phyloP scores from a whole-genome alignment of 2,888 invertebrate species.

The Pasiphila rectangulata region DNA sequence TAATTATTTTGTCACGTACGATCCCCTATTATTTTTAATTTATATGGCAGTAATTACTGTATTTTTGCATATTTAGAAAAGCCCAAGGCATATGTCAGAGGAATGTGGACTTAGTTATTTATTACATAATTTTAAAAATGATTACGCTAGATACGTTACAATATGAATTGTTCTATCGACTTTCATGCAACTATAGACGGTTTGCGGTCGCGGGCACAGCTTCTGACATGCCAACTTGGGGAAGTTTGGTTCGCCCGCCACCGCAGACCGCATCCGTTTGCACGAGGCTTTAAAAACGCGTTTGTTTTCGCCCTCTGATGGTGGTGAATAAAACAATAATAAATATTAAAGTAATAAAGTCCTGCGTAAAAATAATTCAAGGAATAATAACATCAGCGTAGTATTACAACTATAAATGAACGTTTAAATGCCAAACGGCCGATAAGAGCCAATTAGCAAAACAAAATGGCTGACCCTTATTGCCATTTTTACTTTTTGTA shows the following conservation, averaged over 20 bases:
- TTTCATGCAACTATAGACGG: slow-evolving; percentile 1
- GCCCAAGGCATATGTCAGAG: background rate
- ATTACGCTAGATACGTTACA: too few species aligned
- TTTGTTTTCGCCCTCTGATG: too few species aligned
- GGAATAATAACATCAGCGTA: slow-evolving; percentile 60
- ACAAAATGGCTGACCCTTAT: slow-evolving; percentile 54
- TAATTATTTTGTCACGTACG: slow-evolving; percentile 14
- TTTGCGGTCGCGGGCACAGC: too few species aligned
- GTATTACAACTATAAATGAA: slow-evolving; percentile 65
- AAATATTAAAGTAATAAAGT: slow-evolving; percentile 32
- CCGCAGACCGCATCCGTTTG: too few species aligned
- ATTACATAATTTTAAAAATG: background rate
- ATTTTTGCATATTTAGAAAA: background rate
- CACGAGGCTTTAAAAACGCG: too few species aligned
- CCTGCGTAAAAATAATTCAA: slow-evolving; percentile 34
- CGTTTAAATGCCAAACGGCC: slow-evolving; percentile 60
- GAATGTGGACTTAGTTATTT: background rate
- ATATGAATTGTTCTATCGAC: slow-evolving; percentile 3
- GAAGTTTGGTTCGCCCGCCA: too few species aligned
- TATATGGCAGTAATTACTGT: slow-evolving; percentile 2
- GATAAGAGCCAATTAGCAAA: slow-evolving; percentile 72
- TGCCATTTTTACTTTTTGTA: slow-evolving; percentile 46
- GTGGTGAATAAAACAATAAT: slow-evolving; percentile 10
- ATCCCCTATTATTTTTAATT: slow-evolving; percentile 7
- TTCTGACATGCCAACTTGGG: too few species aligned